These are phyloP conservation scores for Papilio glaucus DNA, from an alignment of 1,140 invertebrate species.

Conservation along the genomic window DNA sequence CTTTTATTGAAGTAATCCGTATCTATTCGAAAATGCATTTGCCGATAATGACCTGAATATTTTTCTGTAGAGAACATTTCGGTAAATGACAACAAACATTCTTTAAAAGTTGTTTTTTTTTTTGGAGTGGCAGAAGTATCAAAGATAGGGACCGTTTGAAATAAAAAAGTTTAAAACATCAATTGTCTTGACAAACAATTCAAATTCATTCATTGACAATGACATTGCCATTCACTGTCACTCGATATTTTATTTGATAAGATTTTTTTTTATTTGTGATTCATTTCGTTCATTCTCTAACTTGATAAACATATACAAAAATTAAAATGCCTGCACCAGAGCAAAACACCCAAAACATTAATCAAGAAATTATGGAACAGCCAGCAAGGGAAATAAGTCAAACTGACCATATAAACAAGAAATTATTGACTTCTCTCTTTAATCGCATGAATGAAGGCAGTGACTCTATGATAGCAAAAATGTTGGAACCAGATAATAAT, in stretches of 20 bases:
- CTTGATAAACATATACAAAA: neutral
- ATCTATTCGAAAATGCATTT: too few species aligned
- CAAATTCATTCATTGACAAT: too few species aligned
- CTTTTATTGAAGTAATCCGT: too few species aligned
- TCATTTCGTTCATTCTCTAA: neutral
- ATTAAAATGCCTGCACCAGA: constrained; percentile 67
- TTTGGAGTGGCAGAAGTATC: neutral
- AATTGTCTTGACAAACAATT: constrained; percentile 1
- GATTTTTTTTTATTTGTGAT: neutral
- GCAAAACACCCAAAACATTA: constrained; percentile 45
- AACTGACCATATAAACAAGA: constrained; percentile 87
- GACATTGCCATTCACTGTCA: neutral
- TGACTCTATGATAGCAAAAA: constrained; percentile 60
- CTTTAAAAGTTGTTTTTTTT: too few species aligned
- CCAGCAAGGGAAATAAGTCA: constrained; percentile 83
- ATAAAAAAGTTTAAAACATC: neutral
- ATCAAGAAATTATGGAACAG: constrained; percentile 47
- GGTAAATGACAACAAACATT: too few species aligned
- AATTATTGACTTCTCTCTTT: constrained; percentile 85
- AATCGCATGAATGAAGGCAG: constrained; percentile 84
- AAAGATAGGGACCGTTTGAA: neutral
- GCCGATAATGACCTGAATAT: too few species aligned
- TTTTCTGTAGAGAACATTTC: too few species aligned
- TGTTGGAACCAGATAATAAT: constrained; percentile 64
- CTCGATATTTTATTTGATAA: neutral